Base-by-base conservation (phyloP, 30 jellyfish, hydroid and myxozoan species). In the Hydractinia echinata region DNA sequence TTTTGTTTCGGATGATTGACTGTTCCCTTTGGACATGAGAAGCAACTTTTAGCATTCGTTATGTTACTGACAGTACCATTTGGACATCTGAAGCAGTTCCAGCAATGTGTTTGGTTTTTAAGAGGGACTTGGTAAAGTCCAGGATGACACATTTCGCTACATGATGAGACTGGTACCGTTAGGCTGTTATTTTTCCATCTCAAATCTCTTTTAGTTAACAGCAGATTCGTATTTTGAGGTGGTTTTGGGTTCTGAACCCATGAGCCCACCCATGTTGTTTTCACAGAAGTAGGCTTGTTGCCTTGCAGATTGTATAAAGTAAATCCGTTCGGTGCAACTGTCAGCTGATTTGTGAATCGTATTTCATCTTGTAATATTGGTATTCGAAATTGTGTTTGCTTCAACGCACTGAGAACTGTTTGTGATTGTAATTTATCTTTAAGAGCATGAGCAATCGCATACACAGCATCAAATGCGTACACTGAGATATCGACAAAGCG, bases 31-130 rank as follows among this genome's bases (percentile, higher is more conserved):
- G 61, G 76, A 52, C 96, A 88, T 61, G 85, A 11, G 6, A 49
- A 10, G 76, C 99, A 93, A 10, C 81, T 21, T 10, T 81, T 83
- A 10, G 96, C 88, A 69, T 93, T 93, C 21, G 95, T 81, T 69
- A 60, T 30, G 66, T 81, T 89, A 55, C 95, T 83, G 11, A 81
- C 81, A 48, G 95, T 66, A 5, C 82, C 90, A 76, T 81, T 76
- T 4, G 95, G 94, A 60, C 99, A 93, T 16, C 61, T 69, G 19
- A 4, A 61, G 71, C 99, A 93, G 6, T 61, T 66, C 99, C 99
- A 93, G 55, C 99, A 93, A 60, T 95, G 84, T 39, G 10, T 44
- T 1, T 83, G 77, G 14, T 74, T 86, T 5, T 15, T 79, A 11
- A n/a, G 44, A 11, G 88, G 87, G 18, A 66, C 78, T 15, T 30